phyloP scores from a whole-genome alignment of 2,113 vertebrate species.

The Chloebia gouldiae region DNA sequence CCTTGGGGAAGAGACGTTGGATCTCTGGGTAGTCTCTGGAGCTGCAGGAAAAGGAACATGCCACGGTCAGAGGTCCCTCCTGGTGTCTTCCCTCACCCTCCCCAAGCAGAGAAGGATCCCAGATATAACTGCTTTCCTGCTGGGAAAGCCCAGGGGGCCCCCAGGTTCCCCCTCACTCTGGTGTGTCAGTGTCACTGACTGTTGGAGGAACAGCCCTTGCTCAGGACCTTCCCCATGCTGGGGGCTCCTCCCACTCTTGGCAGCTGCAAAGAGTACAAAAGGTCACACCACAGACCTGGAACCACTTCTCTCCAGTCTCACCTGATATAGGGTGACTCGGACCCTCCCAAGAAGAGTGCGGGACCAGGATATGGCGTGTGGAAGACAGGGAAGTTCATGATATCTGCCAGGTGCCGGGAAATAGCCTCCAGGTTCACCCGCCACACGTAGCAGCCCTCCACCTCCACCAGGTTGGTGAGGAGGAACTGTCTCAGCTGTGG shows the following conservation, averaged over 20 bases:
- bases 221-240: accelerated
- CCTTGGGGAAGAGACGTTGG: constrained; percentile 83
- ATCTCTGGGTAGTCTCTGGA: constrained; percentile 86
- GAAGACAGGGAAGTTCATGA: constrained; percentile 84
- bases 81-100: background rate
- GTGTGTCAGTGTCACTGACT: accelerated
- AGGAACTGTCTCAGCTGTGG: constrained; percentile 85
- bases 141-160: background rate
- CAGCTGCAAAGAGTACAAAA: background rate
- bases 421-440: constrained; percentile 90
- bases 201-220: background rate
- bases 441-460: constrained; percentile 82
- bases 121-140: background rate
- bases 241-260: background rate
- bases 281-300: background rate
- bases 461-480: constrained; percentile 90
- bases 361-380: constrained; percentile 80
- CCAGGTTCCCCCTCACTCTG: accelerated
- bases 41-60: constrained; percentile 54
- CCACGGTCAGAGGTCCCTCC: background rate
- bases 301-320: constrained; percentile 33
- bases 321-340: constrained; percentile 87
- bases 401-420: constrained; percentile 76
- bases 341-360: constrained; percentile 89
- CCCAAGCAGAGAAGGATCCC: background rate